Evolutionary conservation across 23 tunicate species (phyloP).

Genomic region (Ciona savignyi): DNA sequence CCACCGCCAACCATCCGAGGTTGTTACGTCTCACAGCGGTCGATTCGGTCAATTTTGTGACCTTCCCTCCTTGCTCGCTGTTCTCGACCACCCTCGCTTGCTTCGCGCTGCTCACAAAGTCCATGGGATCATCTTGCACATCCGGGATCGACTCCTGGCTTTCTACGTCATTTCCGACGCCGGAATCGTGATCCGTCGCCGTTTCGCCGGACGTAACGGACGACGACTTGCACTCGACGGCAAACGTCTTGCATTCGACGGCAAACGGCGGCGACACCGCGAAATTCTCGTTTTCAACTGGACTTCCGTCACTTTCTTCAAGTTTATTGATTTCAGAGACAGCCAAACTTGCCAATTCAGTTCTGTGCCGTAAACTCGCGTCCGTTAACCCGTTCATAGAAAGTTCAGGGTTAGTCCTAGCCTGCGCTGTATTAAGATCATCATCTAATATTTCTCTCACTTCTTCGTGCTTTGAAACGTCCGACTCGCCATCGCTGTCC

Average conservation of each 20-base stretch:
- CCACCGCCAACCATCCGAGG: constrained; percentile 48
- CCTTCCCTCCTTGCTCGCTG: background rate
- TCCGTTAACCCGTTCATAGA: background rate
- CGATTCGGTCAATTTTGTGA: constrained; percentile 3
- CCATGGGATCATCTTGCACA: constrained; percentile 12
- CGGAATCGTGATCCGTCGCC: constrained; percentile 80
- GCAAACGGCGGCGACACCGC: constrained; percentile 16
- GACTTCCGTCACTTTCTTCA: background rate
- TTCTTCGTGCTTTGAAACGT: background rate
- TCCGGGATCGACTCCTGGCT: constrained; percentile 88
- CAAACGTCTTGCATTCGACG: constrained; percentile 20
- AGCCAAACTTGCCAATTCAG: background rate
- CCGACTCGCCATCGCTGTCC: constrained; percentile 14
- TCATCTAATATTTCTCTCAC: background rate
- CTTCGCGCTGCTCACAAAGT: background rate
- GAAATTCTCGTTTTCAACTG: constrained; percentile 3
- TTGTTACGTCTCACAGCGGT: constrained; percentile 16
- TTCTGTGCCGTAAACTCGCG: background rate
- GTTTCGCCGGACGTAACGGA: constrained; percentile 45
- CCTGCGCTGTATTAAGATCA: no score
- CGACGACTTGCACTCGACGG: constrained; percentile 25
- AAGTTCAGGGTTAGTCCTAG: background rate
- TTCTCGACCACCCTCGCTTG: background rate
- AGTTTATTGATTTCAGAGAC: background rate
- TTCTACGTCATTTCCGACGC: constrained; percentile 90